Conservation (phyloP, 1,140 invertebrate species). For the Habropoda laboriosa region DNA sequence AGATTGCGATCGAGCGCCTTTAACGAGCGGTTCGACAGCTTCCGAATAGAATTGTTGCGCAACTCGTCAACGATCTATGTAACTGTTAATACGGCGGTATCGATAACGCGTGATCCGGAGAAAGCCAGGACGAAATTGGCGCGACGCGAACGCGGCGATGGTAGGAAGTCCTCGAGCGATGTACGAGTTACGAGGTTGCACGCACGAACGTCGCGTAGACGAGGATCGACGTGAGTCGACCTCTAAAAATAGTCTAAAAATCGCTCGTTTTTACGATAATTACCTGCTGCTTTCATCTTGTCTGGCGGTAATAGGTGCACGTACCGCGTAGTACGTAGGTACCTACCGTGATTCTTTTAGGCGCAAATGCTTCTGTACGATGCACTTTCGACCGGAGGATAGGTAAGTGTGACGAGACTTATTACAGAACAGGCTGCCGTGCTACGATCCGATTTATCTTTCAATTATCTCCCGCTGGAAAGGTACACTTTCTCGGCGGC, state of each 20-base stretch:
- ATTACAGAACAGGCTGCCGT: conserved; percentile 14
- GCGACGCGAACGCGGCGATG: conserved; percentile 50
- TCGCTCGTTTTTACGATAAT: conserved; percentile 77
- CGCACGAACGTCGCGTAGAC: conserved; percentile 30
- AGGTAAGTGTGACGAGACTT: conserved; percentile 8
- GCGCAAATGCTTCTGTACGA: background rate
- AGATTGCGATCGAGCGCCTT: background rate
- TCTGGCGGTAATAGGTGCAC: no score
- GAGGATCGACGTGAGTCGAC: conserved; percentile 72
- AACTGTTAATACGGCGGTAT: background rate
- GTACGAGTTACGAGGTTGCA: background rate
- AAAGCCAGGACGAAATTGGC: conserved; percentile 16
- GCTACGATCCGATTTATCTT: conserved; percentile 27
- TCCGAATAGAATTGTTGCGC: conserved; percentile 24
- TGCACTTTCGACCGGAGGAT: no score
- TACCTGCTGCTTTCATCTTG: conserved; percentile 69
- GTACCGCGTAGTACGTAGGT: no score
- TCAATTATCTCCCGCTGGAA: conserved; percentile 26
- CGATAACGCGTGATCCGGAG: background rate
- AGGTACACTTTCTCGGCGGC: background rate
- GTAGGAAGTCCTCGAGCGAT: no score
- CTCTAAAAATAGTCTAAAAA: conserved; percentile 80
- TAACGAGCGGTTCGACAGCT: no score
- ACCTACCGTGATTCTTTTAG: background rate
- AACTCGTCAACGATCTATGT: background rate